Conservation (phyloP, 2,888 invertebrate species). For the Lepidochitona cinerea region DNA sequence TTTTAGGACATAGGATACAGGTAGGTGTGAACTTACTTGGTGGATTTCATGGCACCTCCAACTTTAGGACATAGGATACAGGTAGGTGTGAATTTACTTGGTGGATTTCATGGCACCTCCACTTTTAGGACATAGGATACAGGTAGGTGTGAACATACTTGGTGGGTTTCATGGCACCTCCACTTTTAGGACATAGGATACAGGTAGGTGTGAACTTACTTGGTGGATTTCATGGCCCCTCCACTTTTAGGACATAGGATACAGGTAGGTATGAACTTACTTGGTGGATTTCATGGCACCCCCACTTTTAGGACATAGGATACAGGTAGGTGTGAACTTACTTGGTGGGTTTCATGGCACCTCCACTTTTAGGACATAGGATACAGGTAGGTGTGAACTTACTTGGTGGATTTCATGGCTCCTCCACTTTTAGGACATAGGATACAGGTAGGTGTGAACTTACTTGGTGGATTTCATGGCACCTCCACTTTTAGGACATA, state of each 20-base stretch:
- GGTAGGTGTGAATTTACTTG: slow-evolving; percentile 85
- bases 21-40: slow-evolving; percentile 82
- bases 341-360: slow-evolving; percentile 98
- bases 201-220: no score
- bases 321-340: slow-evolving; percentile 84
- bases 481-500: no score
- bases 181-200: no score
- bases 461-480: no score
- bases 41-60: slow-evolving; percentile 99
- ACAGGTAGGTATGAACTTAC: no score
- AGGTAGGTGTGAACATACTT: no score
- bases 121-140: no score
- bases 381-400: slow-evolving; percentile 86
- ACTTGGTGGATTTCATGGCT: slow-evolving; percentile 96
- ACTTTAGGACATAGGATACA: slow-evolving; percentile 97
- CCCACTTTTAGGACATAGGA: slow-evolving; percentile 95
- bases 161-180: no score
- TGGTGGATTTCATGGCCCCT: no score
- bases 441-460: slow-evolving; percentile 90
- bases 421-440: slow-evolving; percentile 97
- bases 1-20: slow-evolving; percentile 96
- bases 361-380: slow-evolving; percentile 96
- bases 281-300: slow-evolving; percentile 99
- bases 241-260: no score
- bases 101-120: no score